Conservation (phyloP, 2,888 invertebrate genomes). For the Prosopocoilus inquinatus region DNA sequence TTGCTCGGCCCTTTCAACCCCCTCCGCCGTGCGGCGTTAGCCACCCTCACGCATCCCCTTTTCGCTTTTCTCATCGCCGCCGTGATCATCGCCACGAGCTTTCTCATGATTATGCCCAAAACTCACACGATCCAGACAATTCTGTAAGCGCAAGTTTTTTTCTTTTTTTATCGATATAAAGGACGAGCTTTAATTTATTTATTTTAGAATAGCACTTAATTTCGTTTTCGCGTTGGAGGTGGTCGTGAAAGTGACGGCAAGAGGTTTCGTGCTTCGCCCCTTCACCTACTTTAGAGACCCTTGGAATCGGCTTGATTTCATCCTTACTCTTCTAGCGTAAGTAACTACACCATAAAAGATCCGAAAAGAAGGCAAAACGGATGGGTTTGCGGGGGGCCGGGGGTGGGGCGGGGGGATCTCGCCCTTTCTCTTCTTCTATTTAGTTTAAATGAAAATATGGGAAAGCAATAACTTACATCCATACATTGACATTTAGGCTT, state of each 20-base stretch:
- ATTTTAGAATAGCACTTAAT: constrained; percentile 97
- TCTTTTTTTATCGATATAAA: neutral
- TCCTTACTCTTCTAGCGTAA: constrained; percentile 99
- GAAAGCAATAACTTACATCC: too few species aligned
- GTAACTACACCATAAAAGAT: constrained; percentile 58
- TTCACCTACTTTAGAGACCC: constrained; percentile 99
- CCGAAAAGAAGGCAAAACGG: too few species aligned
- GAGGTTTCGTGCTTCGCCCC: constrained; percentile 98
- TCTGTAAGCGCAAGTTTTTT: constrained; percentile 75
- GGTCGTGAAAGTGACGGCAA: constrained; percentile 98
- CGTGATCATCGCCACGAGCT: constrained; percentile 97
- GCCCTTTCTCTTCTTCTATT: too few species aligned
- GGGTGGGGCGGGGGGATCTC: too few species aligned
- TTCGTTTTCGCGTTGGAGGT: constrained; percentile 99
- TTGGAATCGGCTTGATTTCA: constrained; percentile 99
- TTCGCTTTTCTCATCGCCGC: constrained; percentile 98
- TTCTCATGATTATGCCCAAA: constrained; percentile 98
- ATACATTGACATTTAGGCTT: constrained; percentile 83
- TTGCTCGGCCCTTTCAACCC: constrained; percentile 96
- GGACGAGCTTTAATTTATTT: constrained; percentile 1
- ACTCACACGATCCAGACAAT: constrained; percentile 93
- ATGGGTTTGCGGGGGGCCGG: too few species aligned
- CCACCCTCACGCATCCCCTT: constrained; percentile 95
- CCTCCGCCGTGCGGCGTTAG: constrained; percentile 95
- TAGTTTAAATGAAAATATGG: too few species aligned